Evolutionary conservation across 1,140 invertebrate genomes (phyloP).

Genomic region (Bombus superbus): DNA sequence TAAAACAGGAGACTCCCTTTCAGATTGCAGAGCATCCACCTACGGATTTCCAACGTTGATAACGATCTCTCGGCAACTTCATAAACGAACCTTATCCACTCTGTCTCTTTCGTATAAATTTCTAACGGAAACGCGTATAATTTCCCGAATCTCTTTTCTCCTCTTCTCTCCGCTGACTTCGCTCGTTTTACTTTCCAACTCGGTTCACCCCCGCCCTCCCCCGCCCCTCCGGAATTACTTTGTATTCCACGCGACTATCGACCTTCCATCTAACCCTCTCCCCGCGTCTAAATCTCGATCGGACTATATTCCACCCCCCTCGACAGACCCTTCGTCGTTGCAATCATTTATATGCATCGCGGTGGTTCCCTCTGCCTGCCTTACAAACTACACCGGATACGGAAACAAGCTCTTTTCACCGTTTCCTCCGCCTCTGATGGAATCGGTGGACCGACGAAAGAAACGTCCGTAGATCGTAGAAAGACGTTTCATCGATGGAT

Average conservation of each 20-base stretch:
- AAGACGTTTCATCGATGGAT: neutral
- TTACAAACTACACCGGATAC: slow-evolving; percentile 63
- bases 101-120: neutral
- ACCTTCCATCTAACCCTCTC: slow-evolving; percentile 47
- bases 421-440: slow-evolving; percentile 42
- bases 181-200: slow-evolving; percentile 1
- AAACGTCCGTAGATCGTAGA: slow-evolving; percentile 17
- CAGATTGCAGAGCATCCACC: no score
- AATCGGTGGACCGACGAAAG: slow-evolving; percentile 32
- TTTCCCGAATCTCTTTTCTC: neutral
- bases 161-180: no score
- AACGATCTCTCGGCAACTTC: neutral
- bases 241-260: slow-evolving; percentile 53
- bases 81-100: neutral
- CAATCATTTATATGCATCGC: slow-evolving; percentile 70
- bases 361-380: slow-evolving; percentile 40
- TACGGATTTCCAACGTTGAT: neutral
- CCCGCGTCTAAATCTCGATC: slow-evolving; percentile 64
- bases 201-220: neutral
- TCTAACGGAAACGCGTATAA: neutral
- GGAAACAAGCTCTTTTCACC: slow-evolving; percentile 62
- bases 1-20: neutral
- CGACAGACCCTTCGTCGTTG: slow-evolving; percentile 12
- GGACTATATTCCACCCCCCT: slow-evolving; percentile 11
- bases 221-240: slow-evolving; percentile 20